Evolutionary conservation across 2,888 invertebrate genomes (phyloP).

Genomic region (Chrysopilus asiliformis): DNA sequence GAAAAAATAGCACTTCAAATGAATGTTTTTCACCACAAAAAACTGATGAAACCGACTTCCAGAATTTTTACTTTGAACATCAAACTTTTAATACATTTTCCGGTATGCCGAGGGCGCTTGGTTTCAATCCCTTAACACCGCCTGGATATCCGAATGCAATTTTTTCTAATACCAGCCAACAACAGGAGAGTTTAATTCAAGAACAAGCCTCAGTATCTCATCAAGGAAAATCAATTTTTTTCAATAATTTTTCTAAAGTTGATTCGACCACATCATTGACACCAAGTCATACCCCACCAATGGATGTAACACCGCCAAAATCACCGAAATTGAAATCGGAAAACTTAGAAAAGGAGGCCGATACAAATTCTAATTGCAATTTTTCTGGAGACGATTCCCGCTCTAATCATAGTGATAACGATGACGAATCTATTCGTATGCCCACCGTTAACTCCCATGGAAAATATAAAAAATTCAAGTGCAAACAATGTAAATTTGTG

Average conservation of each 20-base stretch:
- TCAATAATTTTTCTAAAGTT: constrained; percentile 1
- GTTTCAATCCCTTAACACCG: constrained; percentile 48
- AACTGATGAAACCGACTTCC: neutral
- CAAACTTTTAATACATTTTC: constrained; percentile 1
- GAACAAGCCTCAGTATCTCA: constrained; percentile 33
- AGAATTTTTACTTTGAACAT: constrained; percentile 1
- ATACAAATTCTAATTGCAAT: constrained; percentile 35
- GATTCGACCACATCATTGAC: constrained; percentile 18
- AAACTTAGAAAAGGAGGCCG: constrained; percentile 25
- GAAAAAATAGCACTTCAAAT: constrained; percentile 1
- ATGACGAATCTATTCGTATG: constrained; percentile 36
- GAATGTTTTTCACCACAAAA: neutral
- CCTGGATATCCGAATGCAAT: constrained; percentile 40
- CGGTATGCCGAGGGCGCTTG: constrained; percentile 34
- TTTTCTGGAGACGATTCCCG: constrained; percentile 34
- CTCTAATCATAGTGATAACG: constrained; percentile 30
- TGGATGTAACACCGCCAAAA: constrained; percentile 35
- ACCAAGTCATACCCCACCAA: constrained; percentile 32
- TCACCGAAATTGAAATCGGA: constrained; percentile 24
- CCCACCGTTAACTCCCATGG: constrained; percentile 45
- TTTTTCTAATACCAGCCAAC: constrained; percentile 12
- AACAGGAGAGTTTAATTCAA: constrained; percentile 3
- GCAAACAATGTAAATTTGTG: constrained; percentile 81
- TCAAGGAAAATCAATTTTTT: neutral
- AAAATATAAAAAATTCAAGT: constrained; percentile 78